Conservation (phyloP, 2,113 vertebrate genomes). For the Malurus cyaneus region DNA sequence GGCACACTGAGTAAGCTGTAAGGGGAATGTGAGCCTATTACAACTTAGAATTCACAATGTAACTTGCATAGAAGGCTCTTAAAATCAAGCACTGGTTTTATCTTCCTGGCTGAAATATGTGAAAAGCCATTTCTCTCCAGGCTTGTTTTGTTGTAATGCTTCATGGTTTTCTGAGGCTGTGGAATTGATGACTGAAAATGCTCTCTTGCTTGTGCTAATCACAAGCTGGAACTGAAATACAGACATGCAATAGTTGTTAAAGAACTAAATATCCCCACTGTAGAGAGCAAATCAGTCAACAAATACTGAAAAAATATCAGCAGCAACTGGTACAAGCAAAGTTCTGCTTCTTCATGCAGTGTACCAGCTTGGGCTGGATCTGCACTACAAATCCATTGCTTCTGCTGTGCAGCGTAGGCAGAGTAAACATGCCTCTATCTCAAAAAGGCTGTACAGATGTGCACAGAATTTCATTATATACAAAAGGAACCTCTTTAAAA, state of each 20-base stretch:
- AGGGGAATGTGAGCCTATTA: background rate
- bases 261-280: background rate
- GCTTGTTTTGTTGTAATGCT: background rate
- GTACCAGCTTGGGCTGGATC: background rate
- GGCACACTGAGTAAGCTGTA: background rate
- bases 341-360: background rate
- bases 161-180: background rate
- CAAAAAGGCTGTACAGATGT: background rate
- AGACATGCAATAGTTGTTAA: background rate
- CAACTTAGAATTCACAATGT: background rate
- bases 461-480: conserved; percentile 31
- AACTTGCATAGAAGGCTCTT: background rate
- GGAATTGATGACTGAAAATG: background rate
- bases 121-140: background rate
- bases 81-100: background rate
- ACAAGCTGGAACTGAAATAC: background rate
- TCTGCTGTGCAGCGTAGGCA: background rate
- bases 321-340: background rate
- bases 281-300: accelerated
- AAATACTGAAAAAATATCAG: background rate
- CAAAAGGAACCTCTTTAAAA: conserved; percentile 47
- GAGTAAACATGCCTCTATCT: background rate
- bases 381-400: background rate
- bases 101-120: background rate
- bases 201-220: background rate